These are phyloP conservation scores for Zosterops borbonicus DNA, from an alignment of 2,113 vertebrate species.

Conservation along the genomic window DNA sequence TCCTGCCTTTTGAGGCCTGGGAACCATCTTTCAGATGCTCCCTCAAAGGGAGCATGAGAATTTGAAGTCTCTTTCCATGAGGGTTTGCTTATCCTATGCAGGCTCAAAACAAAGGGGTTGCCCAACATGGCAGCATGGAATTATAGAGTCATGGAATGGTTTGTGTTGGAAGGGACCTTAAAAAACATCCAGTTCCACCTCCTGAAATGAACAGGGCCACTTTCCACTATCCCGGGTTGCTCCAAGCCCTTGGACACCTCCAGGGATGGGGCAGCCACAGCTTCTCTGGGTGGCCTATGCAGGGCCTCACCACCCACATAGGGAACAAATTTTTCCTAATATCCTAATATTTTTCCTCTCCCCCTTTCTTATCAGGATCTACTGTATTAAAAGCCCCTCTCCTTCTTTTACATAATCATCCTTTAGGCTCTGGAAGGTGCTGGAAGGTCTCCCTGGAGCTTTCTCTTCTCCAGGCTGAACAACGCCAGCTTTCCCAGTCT, in stretches of 20 bases:
- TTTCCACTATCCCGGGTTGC: neutral
- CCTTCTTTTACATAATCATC: neutral
- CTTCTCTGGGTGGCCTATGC: neutral
- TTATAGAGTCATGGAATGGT: neutral
- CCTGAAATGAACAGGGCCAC: neutral
- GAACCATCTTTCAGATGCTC: neutral
- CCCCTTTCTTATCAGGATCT: neutral
- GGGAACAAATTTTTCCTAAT: neutral
- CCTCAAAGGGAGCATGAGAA: neutral
- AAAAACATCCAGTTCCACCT: neutral
- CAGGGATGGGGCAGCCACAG: neutral
- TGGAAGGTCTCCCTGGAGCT: neutral
- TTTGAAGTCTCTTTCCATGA: neutral
- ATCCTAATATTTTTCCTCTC: no score
- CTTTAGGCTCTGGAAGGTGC: neutral
- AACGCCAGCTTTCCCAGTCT: neutral
- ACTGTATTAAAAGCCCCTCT: neutral
- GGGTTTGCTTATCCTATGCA: fast-evolving
- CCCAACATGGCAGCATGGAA: neutral
- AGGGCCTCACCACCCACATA: fast-evolving
- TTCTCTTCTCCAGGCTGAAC: neutral
- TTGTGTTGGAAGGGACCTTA: neutral
- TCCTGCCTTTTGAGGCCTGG: neutral
- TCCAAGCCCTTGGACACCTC: neutral
- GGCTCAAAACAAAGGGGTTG: neutral